Evolutionary conservation across 2,797 vertebrate species (phyloP), one percentile per base, ranked within the genome.

Genomic region (Cossypha caffra): DNA sequence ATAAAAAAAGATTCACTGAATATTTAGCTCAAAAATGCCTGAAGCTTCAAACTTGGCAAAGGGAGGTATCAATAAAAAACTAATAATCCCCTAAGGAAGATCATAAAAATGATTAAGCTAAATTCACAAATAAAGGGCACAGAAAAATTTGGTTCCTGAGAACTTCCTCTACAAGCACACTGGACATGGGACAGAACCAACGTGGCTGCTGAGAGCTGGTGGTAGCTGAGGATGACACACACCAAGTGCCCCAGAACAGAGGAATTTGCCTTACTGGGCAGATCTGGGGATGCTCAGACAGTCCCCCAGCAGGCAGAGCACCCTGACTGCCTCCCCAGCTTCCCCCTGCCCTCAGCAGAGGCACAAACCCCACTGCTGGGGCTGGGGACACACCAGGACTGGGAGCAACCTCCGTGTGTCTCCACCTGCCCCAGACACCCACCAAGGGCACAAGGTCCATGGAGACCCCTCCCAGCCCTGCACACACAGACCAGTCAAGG

Each of bases 321-420:
- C 33, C 19, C 51, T 3, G 0, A 5, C 9, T 0, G 5, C 40
- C 40, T 55, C 67, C 29, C 24, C 40, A 54, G 28, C 5, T 4
- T 19, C 3, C 0, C 29, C 13, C 29, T 64, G 50, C 43, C 59
- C 64, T 13, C 42, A 7, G 21, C 48, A 66, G 0, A 19, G 20
- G 19, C 3, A 28, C 50, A 25, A 71, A 86, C 5, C 43, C 21
- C 25, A 7, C 5, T 57, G 23, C 28, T 47, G 13, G 57, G 17
- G 9, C 77, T 10, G 7, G 54, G 1, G 47, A 62, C 26, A 10
- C 1, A 0, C 29, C 43, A 51, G 57, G 38, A 17, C 18, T 7
- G n/a, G 0, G 13, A 19, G 2, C 20, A 54, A 40, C 7, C 23
- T 31, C 63, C 9, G 14, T 0, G 1, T 8, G 37, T 10, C 33